A percentile compares a stretch with the other conserved stretches of the same genome.
These are phyloP conservation scores for Ectemnius cavifrons DNA, from an alignment of 2,888 invertebrate species.

Conservation along the genomic window DNA sequence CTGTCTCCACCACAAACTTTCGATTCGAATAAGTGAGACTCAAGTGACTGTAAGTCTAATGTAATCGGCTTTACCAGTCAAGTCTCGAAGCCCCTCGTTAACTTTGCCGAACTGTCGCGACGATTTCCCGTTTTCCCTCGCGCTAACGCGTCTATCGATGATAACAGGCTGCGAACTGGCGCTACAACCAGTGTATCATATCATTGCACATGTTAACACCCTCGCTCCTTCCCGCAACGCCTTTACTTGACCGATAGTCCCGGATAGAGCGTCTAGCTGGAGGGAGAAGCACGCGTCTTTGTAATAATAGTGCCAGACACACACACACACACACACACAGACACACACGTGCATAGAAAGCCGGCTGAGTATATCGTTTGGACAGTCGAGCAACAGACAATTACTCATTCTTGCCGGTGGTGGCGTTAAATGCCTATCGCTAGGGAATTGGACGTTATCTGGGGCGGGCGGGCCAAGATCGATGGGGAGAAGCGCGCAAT, in stretches of 20 bases:
- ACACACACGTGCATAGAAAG: no score
- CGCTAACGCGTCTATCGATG: constrained; percentile 24
- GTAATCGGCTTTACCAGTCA: no score
- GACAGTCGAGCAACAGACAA: constrained; percentile 25
- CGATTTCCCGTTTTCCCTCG: constrained; percentile 3
- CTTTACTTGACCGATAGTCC: constrained; percentile 23
- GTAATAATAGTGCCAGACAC: constrained; percentile 1
- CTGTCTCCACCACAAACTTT: no score
- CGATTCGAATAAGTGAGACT: no score
- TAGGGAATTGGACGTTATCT: constrained; percentile 26
- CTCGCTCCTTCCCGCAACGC: constrained; percentile 11
- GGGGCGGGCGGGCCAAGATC: constrained; percentile 45
- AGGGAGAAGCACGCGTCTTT: neutral
- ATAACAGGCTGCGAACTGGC: constrained; percentile 31
- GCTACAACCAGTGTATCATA: constrained; percentile 1
- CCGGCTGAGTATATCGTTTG: constrained; percentile 2
- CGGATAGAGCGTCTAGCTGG: neutral
- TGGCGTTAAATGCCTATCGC: constrained; percentile 35
- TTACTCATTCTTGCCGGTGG: constrained; percentile 32
- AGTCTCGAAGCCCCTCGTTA: neutral
- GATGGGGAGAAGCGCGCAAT: constrained; percentile 44
- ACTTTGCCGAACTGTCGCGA: constrained; percentile 21
- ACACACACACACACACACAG: no score
- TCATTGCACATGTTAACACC: neutral
- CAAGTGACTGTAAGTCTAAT: no score